Conservation (phyloP, 2,888 invertebrate species). For the Habrosyne pyritoides region DNA sequence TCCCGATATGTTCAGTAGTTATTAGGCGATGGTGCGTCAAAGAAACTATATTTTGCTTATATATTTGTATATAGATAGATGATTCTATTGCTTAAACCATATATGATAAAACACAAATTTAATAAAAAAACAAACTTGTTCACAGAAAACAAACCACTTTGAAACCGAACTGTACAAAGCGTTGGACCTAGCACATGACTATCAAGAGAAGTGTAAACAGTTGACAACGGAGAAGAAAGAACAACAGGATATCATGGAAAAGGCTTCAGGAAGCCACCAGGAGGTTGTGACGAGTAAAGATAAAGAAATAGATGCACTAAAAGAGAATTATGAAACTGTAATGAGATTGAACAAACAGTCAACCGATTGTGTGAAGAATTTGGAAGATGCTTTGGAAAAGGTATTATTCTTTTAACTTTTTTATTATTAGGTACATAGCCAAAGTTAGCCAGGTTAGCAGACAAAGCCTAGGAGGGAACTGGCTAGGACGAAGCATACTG, state of each 20-base stretch:
- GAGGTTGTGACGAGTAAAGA: conserved; percentile 56
- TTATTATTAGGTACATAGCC: neutral
- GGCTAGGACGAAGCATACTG: too few relatives aligned
- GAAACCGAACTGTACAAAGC: conserved; percentile 90
- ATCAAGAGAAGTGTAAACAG: conserved; percentile 85
- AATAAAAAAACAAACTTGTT: neutral
- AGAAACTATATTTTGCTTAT: too few relatives aligned
- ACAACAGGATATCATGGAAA: conserved; percentile 65
- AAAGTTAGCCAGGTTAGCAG: too few relatives aligned
- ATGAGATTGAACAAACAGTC: conserved; percentile 82
- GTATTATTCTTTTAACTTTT: conserved; percentile 47
- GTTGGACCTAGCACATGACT: conserved; percentile 86
- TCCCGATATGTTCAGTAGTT: too few relatives aligned
- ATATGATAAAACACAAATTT: too few relatives aligned
- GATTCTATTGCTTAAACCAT: too few relatives aligned
- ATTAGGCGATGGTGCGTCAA: too few relatives aligned
- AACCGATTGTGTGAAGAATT: conserved; percentile 84
- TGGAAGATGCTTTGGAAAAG: conserved; percentile 82
- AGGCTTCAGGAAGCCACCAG: conserved; percentile 42
- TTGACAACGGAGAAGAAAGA: conserved; percentile 77
- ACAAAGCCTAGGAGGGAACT: too few relatives aligned
- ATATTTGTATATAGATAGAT: too few relatives aligned
- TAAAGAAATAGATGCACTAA: conserved; percentile 69
- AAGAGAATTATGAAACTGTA: conserved; percentile 76
- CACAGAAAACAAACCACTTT: conserved; percentile 81